Evolutionary conservation across 1,140 invertebrate genomes (phyloP).

Genomic region (Drosophila persimilis): DNA sequence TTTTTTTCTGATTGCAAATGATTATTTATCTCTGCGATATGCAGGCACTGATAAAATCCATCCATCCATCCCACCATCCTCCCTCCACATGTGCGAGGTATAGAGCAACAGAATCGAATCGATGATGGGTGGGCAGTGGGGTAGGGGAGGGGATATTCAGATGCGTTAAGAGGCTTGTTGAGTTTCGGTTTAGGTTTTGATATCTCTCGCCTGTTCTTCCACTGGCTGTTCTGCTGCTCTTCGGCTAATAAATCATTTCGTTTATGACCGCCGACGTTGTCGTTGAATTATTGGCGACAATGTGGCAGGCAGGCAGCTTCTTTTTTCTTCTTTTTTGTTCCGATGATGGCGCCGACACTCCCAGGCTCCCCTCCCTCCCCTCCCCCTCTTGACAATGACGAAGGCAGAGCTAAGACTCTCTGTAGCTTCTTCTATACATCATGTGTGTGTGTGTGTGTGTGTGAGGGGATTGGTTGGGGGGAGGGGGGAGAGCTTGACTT

Average conservation of each 20-base stretch:
- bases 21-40: slow-evolving; percentile 46
- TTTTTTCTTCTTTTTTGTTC: slow-evolving; percentile 30
- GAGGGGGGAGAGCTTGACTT: too few relatives aligned
- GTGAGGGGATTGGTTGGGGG: not conserved
- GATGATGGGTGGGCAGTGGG: too few relatives aligned
- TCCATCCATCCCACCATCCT: too few relatives aligned
- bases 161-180: slow-evolving; percentile 49
- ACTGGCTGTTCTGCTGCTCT: not conserved
- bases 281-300: slow-evolving; percentile 58
- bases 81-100: slow-evolving; percentile 8
- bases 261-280: slow-evolving; percentile 50
- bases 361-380: not conserved
- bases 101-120: too few relatives aligned
- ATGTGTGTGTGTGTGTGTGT: slow-evolving; percentile 16
- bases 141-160: not conserved
- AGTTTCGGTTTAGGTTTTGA: slow-evolving; percentile 20
- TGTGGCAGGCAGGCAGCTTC: slow-evolving; percentile 46
- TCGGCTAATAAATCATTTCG: slow-evolving; percentile 53
- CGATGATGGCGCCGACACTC: slow-evolving; percentile 46
- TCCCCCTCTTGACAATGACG: slow-evolving; percentile 28
- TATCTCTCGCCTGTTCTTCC: slow-evolving; percentile 17
- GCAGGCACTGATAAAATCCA: slow-evolving; percentile 50
- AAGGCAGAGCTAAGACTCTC: slow-evolving; percentile 21
- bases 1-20: slow-evolving; percentile 49
- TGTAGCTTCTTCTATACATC: slow-evolving; percentile 13